Evolutionary conservation across 2,888 invertebrate species (phyloP).

Genomic region (Gymnocheta viridis): DNA sequence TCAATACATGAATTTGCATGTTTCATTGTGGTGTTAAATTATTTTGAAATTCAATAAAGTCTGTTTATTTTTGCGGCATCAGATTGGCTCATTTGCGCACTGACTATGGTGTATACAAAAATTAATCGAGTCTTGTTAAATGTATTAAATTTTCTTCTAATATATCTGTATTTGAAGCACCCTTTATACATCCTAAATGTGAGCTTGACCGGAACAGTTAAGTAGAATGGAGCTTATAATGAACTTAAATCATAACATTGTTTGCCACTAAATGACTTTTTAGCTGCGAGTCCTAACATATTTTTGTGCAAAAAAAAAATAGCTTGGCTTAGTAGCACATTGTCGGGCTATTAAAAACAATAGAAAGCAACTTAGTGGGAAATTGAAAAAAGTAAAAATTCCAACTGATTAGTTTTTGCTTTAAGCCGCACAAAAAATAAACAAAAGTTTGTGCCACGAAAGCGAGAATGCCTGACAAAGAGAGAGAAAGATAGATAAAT

Average conservation of each 20-base stretch:
- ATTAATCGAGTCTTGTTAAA: too few species aligned
- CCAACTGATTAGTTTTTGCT: slow-evolving; percentile 67
- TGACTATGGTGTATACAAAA: too few species aligned
- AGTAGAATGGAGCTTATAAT: slow-evolving; percentile 58
- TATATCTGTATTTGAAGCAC: not conserved
- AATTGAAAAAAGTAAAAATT: slow-evolving; percentile 52
- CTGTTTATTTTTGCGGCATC: too few species aligned
- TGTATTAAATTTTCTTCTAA: too few species aligned
- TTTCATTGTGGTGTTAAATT: too few species aligned
- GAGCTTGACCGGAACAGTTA: slow-evolving; percentile 39
- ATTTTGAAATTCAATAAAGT: too few species aligned
- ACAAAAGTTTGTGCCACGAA: too few species aligned
- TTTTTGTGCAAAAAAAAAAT: slow-evolving; percentile 41
- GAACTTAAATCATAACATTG: slow-evolving; percentile 66
- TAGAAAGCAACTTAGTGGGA: slow-evolving; percentile 28
- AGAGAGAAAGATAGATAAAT: not conserved
- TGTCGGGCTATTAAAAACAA: slow-evolving; percentile 34
- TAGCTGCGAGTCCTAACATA: slow-evolving; percentile 24
- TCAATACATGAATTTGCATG: too few species aligned
- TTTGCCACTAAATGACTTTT: slow-evolving; percentile 65
- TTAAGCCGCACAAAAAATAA: slow-evolving; percentile 47
- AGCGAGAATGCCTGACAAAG: not conserved
- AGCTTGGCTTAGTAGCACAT: slow-evolving; percentile 41
- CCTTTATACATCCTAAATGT: not conserved
- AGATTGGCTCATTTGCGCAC: too few species aligned